Evolutionary conservation across 2,113 vertebrate genomes (phyloP), one percentile per base, ranked within the genome.

Genomic region (Hippocampus barbouri): DNA sequence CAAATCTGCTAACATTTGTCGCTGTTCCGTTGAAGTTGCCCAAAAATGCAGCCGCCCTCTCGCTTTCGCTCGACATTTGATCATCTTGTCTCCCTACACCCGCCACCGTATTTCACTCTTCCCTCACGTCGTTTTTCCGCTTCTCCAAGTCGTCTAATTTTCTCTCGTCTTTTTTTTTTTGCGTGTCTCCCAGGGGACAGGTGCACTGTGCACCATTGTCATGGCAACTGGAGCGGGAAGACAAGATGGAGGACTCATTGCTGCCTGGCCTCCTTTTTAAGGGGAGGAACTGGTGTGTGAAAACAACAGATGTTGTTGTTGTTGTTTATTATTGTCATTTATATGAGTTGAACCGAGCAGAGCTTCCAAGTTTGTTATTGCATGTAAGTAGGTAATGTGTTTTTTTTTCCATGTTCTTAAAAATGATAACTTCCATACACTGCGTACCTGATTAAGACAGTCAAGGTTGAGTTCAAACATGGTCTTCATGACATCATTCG

Each of bases 201-300:
- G 75, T 77, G 80, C 63, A 38, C 79, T 74, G 78, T 82, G 81
- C 82, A 84, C 59, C 54, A 91, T 91, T 85, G 89, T 88, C 89
- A 90, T 91, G 87, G 89, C 87, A 91, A 91, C 89, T 87, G 85
- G 49, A 72, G 67, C 73, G 66, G 67, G 18, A 87, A 87, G 81
- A 86, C 80, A 89, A 89, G 86, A 88, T 87, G 86, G 84, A 82
- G 83, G 75, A 84, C 69, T 85, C 56, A 69, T 66, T 60, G 68
- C 57, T 27, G 69, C 70, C 74, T 84, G 88, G 77, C 81, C 84
- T 91, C 82, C 70, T 87, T 81, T 78, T 57, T 54, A 25, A 73
- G 51, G 45, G 51, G 66, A 65, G 25, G 57, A 71, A 66, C 40
- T 15, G 56, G n/a, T 41, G 53, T 71, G 43, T 79, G 73, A 81